Evolutionary conservation across 2,797 vertebrate genomes (phyloP).

Genomic region (Poliocrania exsul): DNA sequence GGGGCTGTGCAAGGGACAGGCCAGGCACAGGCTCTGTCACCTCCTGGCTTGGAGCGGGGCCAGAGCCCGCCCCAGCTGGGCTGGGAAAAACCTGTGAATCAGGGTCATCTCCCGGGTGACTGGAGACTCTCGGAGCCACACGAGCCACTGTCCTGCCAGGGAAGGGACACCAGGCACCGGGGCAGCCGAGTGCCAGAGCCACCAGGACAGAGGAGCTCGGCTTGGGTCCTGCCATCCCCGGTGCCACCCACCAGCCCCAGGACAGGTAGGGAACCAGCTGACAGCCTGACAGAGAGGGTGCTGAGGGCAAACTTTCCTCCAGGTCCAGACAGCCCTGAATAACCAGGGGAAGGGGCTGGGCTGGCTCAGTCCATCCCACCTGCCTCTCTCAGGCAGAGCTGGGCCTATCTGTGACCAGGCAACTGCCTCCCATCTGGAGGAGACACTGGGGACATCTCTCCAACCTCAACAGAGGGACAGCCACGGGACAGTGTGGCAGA

Average conservation of each 20-base stretch:
- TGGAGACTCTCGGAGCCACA: slow-evolving; percentile 58
- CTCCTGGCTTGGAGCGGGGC: slow-evolving; percentile 11
- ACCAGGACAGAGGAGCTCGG: neutral
- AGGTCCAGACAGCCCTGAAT: neutral
- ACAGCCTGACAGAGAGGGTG: accelerated
- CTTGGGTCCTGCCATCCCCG: neutral
- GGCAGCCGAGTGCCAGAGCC: neutral
- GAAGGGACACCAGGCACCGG: neutral
- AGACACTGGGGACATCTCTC: neutral
- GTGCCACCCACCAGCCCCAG: neutral
- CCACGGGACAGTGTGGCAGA: accelerated
- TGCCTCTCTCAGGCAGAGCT: neutral
- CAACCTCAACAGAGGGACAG: neutral
- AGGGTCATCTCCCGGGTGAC: slow-evolving; percentile 77
- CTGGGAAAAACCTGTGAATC: slow-evolving; percentile 74
- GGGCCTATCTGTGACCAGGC: neutral
- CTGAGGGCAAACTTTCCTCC: neutral
- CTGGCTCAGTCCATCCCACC: neutral
- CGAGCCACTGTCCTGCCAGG: slow-evolving; percentile 48
- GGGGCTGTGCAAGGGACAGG: neutral
- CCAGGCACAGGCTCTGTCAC: neutral
- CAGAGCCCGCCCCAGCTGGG: slow-evolving; percentile 34
- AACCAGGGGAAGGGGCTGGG: neutral
- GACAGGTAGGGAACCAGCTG: neutral
- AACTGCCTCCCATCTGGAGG: neutral